phyloP scores from a whole-genome alignment of 2,113 vertebrate genomes.

The Crotalus viridis region DNA sequence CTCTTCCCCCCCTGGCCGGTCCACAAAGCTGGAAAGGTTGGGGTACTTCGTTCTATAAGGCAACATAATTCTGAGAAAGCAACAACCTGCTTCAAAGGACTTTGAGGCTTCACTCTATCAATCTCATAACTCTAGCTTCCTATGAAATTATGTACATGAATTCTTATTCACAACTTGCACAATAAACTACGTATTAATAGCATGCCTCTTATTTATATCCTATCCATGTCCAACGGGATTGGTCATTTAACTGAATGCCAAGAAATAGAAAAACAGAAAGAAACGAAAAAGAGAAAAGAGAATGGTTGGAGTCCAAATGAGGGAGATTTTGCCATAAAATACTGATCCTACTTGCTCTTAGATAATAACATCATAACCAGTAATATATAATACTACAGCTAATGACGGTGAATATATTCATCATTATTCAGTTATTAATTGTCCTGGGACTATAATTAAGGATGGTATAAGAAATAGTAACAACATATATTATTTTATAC shows the following conservation, averaged over 20 bases:
- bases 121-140: not conserved
- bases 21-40: not conserved
- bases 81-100: not conserved
- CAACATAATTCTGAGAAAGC: not conserved
- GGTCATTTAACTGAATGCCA: not conserved
- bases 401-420: not conserved
- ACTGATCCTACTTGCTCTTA: not conserved
- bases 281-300: not conserved
- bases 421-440: not conserved
- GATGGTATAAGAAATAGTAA: not conserved
- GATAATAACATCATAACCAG: not conserved
- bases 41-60: not conserved
- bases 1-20: not conserved
- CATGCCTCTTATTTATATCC: not conserved
- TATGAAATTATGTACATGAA: not conserved
- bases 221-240: not conserved
- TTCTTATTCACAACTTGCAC: not conserved
- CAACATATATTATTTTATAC: not conserved
- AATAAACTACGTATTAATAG: not conserved
- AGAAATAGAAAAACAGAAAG: not conserved
- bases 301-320: not conserved
- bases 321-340: not conserved
- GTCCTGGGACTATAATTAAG: not conserved
- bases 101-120: not conserved
- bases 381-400: not conserved